Evolutionary conservation across 2,888 invertebrate species (phyloP).

Genomic region (Drymonia ruficornis): DNA sequence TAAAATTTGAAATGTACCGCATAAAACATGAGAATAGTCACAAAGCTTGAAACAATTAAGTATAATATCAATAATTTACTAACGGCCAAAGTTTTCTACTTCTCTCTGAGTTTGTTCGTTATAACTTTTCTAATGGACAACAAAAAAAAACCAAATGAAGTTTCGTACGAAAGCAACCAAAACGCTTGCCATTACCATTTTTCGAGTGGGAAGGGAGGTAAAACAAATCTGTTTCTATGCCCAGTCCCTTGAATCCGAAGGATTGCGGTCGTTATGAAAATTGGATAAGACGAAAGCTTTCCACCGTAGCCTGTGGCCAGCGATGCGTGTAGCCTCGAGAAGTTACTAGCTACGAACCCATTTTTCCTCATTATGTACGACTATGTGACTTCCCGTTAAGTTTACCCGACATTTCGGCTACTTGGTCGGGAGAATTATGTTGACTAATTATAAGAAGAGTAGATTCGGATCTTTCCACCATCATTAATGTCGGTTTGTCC

Average conservation of each 20-base stretch:
- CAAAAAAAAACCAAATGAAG: too few relatives aligned
- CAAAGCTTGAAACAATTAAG: neutral
- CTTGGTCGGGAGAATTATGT: neutral
- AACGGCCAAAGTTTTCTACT: too few relatives aligned
- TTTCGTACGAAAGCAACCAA: too few relatives aligned
- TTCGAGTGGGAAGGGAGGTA: neutral
- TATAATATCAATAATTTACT: too few relatives aligned
- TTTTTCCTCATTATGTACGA: slow-evolving; percentile 26
- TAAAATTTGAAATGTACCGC: too few relatives aligned
- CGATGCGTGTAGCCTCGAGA: slow-evolving; percentile 26
- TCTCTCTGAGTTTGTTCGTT: too few relatives aligned
- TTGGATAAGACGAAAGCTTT: slow-evolving; percentile 19
- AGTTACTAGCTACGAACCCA: slow-evolving; percentile 14
- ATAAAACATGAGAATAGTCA: too few relatives aligned
- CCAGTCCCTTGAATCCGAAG: neutral
- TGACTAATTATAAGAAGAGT: too few relatives aligned
- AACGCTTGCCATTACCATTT: neutral
- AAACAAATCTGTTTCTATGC: neutral
- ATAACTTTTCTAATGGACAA: neutral
- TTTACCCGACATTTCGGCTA: slow-evolving; percentile 11
- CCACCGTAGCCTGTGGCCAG: slow-evolving; percentile 14
- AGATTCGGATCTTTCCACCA: too few relatives aligned
- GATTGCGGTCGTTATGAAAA: slow-evolving; percentile 11
- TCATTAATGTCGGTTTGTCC: too few relatives aligned
- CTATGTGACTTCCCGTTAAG: slow-evolving; percentile 10